Evolutionary conservation across 2,888 invertebrate species (phyloP), one percentile per base, ranked within the genome.

Genomic region (Erannis defoliaria): DNA sequence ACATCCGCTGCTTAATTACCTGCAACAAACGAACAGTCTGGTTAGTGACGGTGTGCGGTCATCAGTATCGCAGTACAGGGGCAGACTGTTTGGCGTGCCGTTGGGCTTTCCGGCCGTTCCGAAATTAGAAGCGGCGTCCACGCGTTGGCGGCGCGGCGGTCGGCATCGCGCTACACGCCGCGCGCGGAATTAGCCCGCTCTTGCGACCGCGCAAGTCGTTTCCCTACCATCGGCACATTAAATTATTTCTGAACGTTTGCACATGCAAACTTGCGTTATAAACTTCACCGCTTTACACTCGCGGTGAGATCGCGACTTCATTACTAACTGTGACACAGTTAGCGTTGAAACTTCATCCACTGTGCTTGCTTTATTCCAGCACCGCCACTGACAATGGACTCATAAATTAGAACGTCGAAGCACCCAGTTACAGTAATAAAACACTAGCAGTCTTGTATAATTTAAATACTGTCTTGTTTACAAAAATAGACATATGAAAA

Each of bases 71-170:
- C 53, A 54, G 56, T 56, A 74, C 66, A 69, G 67, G 67, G 68
- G 75, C 74, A 87, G 87, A 88, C 85, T 72, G 85, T 81, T 61
- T 85, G 87, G 84, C 86, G 86, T 59, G 76, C 71, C 73, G 74
- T 73, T 67, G 74, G 73, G 74, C 82, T 71, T 75, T 80, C 76
- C 78, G 56, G 70, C 75, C 67, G 74, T 68, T 72, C 81, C 82
- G 81, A 85, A 80, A 81, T 86, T 77, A 74, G 83, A 76, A 66
- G 74, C 73, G 74, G 73, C 77, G 73, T 73, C 73, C 75, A 74
- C 71, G 76, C 74, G 68, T 68, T 66, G 71, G 70, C 61, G 67
- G 67, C 67, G n/a, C 63, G 66, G 61, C 64, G 54, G 42, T 58
- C 59, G 62, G 38, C 42, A 35, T 16, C 16, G 38, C 33, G 57